phyloP scores from a whole-genome alignment of 35 echinoderm and acorn worm genomes.

The Heliocidaris erythrogramma region DNA sequence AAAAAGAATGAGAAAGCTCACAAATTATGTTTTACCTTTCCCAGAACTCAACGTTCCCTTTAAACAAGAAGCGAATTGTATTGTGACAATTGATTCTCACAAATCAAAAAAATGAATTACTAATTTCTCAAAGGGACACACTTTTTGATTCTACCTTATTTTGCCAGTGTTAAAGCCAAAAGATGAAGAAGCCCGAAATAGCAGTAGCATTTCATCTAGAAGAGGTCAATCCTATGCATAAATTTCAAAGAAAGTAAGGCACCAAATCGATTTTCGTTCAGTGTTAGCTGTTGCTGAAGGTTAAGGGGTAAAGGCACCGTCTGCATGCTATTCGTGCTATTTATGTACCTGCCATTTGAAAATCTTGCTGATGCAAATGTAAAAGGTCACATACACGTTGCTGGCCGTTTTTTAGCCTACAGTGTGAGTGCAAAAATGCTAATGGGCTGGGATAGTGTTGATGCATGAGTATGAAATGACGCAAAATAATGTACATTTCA shows the following conservation, averaged over 20 bases:
- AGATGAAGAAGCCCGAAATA: too few relatives aligned
- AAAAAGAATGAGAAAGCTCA: too few relatives aligned
- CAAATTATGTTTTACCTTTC: too few relatives aligned
- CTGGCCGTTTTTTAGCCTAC: background rate
- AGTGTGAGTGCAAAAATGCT: background rate
- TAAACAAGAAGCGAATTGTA: too few relatives aligned
- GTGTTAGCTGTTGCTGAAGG: background rate
- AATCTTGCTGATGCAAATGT: background rate
- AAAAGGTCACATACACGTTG: background rate
- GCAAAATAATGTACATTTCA: too few relatives aligned
- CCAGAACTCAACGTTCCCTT: too few relatives aligned
- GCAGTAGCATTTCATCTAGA: background rate
- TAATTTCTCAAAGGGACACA: too few relatives aligned
- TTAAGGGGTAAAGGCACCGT: background rate
- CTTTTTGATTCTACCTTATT: too few relatives aligned
- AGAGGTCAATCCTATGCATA: background rate
- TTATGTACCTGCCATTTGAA: background rate
- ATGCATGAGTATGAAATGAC: too few relatives aligned
- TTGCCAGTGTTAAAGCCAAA: too few relatives aligned
- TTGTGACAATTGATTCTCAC: too few relatives aligned
- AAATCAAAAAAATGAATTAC: too few relatives aligned
- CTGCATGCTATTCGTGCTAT: background rate
- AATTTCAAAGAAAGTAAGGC: background rate
- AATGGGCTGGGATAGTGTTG: background rate
- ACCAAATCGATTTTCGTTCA: background rate